Evolutionary conservation across 2,113 vertebrate species (phyloP).

Genomic region (Cyrtonyx montezumae): DNA sequence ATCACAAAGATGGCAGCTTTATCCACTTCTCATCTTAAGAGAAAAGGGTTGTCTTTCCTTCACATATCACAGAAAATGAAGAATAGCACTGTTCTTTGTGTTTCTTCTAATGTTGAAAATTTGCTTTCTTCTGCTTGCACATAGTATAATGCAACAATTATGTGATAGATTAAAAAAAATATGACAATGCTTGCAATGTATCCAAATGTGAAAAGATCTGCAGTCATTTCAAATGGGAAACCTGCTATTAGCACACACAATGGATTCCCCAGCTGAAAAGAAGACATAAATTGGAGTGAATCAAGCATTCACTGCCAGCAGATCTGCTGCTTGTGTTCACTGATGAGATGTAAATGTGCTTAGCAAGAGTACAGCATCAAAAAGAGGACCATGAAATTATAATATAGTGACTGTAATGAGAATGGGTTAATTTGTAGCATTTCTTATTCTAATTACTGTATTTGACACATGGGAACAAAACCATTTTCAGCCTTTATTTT

Average conservation of each 20-base stretch:
- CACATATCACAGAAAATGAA: background rate
- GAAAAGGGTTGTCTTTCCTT: background rate
- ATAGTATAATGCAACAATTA: constrained; percentile 2
- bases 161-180: constrained; percentile 6
- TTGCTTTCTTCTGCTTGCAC: constrained; percentile 11
- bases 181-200: constrained; percentile 38
- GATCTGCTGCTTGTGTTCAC: constrained; percentile 53
- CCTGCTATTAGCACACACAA: constrained; percentile 56
- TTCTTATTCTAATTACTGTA: constrained; percentile 69
- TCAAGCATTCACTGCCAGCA: background rate
- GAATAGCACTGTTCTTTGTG: background rate
- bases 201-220: constrained; percentile 29
- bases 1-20: background rate
- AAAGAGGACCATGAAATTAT: constrained; percentile 61
- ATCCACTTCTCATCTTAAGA: background rate
- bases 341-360: constrained; percentile 61
- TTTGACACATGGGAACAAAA: constrained; percentile 49
- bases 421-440: constrained; percentile 66
- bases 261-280: constrained; percentile 42
- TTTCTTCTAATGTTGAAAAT: constrained; percentile 6
- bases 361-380: constrained; percentile 47
- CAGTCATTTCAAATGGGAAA: constrained; percentile 54
- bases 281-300: constrained; percentile 56
- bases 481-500: constrained; percentile 44
- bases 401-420: constrained; percentile 56